These are phyloP conservation scores for Pseudoips prasinana DNA, from an alignment of 2,888 invertebrate species.

Conservation along the genomic window DNA sequence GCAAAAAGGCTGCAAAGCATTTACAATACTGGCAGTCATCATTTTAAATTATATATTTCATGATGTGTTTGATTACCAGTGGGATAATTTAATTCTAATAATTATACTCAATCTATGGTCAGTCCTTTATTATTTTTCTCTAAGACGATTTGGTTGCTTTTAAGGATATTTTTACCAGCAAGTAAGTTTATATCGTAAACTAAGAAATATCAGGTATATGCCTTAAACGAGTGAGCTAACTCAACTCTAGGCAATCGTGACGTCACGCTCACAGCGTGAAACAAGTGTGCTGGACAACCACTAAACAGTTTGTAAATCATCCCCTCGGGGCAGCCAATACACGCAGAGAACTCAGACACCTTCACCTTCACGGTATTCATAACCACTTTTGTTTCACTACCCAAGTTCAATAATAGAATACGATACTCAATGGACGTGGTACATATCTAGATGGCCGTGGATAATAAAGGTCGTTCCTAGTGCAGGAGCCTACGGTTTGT, in stretches of 20 bases:
- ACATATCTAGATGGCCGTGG: constrained; percentile 8
- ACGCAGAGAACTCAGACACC: constrained; percentile 13
- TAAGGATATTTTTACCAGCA: no score
- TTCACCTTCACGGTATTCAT: background rate
- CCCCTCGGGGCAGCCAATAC: constrained; percentile 44
- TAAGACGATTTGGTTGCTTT: no score
- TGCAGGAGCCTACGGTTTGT: constrained; percentile 44
- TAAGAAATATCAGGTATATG: no score
- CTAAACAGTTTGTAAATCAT: constrained; percentile 55
- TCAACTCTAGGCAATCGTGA: constrained; percentile 55
- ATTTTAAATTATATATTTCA: no score
- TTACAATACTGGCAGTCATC: no score
- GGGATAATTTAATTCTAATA: no score
- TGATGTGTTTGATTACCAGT: no score
- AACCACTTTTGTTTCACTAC: no score
- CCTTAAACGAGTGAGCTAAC: constrained; percentile 38
- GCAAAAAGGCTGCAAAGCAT: no score
- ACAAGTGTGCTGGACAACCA: constrained; percentile 53
- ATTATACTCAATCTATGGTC: no score
- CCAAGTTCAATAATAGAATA: background rate
- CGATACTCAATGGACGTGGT: constrained; percentile 12
- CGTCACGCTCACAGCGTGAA: constrained; percentile 52
- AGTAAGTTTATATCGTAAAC: no score
- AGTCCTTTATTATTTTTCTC: no score
- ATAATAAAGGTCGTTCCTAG: constrained; percentile 27